Conservation (phyloP, 2,113 vertebrate genomes). For the Hemiscyllium ocellatum region DNA sequence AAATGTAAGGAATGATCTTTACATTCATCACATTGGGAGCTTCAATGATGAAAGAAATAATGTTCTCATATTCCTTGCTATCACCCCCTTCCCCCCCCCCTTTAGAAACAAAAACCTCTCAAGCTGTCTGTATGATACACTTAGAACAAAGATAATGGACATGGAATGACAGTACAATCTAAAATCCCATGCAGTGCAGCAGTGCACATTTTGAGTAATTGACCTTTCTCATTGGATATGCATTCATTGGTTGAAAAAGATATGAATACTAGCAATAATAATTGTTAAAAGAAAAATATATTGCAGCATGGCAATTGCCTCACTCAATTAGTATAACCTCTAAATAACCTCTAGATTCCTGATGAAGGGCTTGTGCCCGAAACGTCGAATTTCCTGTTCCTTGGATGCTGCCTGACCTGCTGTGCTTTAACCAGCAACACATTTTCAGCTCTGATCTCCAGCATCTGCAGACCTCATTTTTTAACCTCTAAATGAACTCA, state of each 20-base stretch:
- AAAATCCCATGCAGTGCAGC: neutral
- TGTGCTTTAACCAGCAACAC: too few species aligned
- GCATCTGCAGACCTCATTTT: too few species aligned
- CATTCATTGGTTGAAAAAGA: neutral
- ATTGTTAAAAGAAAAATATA: neutral
- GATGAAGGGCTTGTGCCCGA: too few species aligned
- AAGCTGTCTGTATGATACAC: neutral
- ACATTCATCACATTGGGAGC: neutral
- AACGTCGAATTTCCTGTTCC: too few species aligned
- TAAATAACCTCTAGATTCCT: too few species aligned
- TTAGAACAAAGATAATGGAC: neutral
- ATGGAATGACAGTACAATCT: neutral
- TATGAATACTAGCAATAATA: neutral
- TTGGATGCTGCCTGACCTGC: too few species aligned
- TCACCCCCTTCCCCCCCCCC: neutral
- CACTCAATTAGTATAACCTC: neutral
- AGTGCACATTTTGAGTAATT: neutral
- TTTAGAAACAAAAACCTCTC: neutral
- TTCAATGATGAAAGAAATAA: neutral
- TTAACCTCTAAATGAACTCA: neutral
- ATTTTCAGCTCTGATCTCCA: too few species aligned
- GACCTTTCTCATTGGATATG: neutral
- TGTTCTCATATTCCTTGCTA: neutral
- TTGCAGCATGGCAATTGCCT: neutral
- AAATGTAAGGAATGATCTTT: neutral